These are phyloP conservation scores for Liopterus haemorrhoidalis DNA, from an alignment of 2,888 invertebrate species.

Conservation along the genomic window DNA sequence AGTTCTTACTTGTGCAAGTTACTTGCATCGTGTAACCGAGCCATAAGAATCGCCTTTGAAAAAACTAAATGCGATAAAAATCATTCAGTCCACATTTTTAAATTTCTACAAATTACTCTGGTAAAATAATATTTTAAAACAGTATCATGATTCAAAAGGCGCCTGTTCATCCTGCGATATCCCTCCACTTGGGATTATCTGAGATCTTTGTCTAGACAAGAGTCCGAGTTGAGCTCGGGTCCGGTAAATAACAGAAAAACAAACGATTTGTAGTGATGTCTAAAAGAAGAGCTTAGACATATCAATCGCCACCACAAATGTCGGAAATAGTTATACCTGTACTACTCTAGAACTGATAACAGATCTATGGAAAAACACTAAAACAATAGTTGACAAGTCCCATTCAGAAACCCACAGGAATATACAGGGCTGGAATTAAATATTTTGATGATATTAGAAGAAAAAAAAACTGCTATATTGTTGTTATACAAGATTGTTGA, in stretches of 20 bases:
- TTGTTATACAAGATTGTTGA: too few relatives aligned
- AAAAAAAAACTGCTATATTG: too few relatives aligned
- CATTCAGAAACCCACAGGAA: neutral
- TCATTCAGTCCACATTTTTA: too few relatives aligned
- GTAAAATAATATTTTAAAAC: too few relatives aligned
- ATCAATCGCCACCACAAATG: conserved; percentile 32
- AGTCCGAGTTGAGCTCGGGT: conserved; percentile 15
- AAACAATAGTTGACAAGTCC: conserved; percentile 5
- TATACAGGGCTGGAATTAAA: neutral
- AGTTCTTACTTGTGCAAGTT: too few relatives aligned
- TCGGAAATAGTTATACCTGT: conserved; percentile 13
- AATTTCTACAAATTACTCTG: too few relatives aligned
- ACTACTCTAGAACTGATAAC: conserved; percentile 2
- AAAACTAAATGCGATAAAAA: too few relatives aligned
- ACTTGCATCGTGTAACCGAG: too few relatives aligned
- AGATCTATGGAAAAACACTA: neutral
- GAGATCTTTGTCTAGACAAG: conserved; percentile 35
- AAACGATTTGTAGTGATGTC: conserved; percentile 36
- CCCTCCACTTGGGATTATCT: conserved; percentile 25
- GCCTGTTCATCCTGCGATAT: conserved; percentile 5
- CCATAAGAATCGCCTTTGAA: too few relatives aligned
- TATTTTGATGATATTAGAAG: neutral
- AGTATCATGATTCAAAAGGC: neutral
- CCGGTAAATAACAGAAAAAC: conserved; percentile 25
- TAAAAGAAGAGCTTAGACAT: conserved; percentile 32